Evolutionary conservation across 1,140 invertebrate genomes (phyloP).

Genomic region (Leptinotarsa undecemlineata): DNA sequence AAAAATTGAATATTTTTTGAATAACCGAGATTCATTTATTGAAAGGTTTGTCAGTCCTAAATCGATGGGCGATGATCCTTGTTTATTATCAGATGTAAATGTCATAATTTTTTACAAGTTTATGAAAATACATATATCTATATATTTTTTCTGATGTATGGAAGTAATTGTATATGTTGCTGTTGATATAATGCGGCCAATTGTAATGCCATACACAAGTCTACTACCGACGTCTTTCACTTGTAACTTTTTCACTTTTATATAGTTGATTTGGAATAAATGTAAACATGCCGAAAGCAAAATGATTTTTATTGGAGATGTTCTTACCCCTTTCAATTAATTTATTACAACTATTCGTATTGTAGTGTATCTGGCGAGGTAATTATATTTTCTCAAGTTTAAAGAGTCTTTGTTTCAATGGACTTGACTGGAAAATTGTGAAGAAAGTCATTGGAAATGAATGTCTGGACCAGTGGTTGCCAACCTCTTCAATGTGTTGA

Average conservation of each 20-base stretch:
- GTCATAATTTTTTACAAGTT: constrained; percentile 54
- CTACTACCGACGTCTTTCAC: constrained; percentile 55
- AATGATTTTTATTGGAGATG: too few species aligned
- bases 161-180: constrained; percentile 38
- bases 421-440: too few species aligned
- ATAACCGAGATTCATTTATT: constrained; percentile 2
- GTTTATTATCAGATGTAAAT: constrained; percentile 45
- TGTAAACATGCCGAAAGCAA: constrained; percentile 54
- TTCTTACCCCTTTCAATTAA: too few species aligned
- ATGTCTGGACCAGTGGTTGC: too few species aligned
- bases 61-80: constrained; percentile 13
- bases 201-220: constrained; percentile 49
- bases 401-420: too few species aligned
- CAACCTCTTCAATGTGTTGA: too few species aligned
- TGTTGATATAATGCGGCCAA: constrained; percentile 36
- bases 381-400: too few species aligned
- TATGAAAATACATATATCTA: constrained; percentile 49
- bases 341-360: too few species aligned
- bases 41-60: constrained; percentile 10
- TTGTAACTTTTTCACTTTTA: constrained; percentile 56
- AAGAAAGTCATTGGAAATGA: too few species aligned
- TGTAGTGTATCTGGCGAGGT: too few species aligned
- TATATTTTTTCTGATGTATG: constrained; percentile 54
- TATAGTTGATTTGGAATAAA: constrained; percentile 55
- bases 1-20: constrained; percentile 16